A percentile compares a stretch with the other conserved stretches of the same genome.
Conservation (phyloP, 2,797 vertebrate species). For the Myotis planiceps region DNA sequence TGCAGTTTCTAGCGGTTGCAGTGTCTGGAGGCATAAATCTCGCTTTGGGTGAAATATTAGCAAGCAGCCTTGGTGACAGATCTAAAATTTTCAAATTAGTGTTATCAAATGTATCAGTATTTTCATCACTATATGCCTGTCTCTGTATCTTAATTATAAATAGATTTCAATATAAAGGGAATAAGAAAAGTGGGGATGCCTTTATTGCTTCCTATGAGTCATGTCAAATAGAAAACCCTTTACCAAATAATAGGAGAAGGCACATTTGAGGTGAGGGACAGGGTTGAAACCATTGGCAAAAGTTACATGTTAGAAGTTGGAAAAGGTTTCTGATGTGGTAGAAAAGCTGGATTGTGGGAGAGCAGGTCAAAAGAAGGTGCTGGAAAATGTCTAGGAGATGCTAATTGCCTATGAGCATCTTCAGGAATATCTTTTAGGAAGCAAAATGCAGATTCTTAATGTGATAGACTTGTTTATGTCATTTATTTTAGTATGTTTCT, state of each 20-base stretch:
- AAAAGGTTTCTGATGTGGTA: not conserved
- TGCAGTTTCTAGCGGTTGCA: not conserved
- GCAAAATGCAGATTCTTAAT: not conserved
- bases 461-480: not conserved
- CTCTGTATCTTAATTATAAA: not conserved
- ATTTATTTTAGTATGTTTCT: not conserved
- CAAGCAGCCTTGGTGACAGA: not conserved
- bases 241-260: not conserved
- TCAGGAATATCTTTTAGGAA: not conserved
- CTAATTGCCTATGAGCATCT: not conserved
- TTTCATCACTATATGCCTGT: not conserved
- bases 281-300: not conserved
- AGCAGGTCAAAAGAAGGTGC: not conserved
- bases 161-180: not conserved
- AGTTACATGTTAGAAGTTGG: not conserved
- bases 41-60: not conserved
- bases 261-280: not conserved
- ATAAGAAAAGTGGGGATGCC: not conserved
- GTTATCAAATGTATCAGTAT: not conserved
- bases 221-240: not conserved
- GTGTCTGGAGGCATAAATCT: not conserved
- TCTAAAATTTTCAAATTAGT: not conserved
- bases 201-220: not conserved
- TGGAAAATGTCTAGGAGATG: not conserved
- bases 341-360: not conserved